Evolutionary conservation across 2,113 vertebrate species (phyloP).

Genomic region (Perca fluviatilis): DNA sequence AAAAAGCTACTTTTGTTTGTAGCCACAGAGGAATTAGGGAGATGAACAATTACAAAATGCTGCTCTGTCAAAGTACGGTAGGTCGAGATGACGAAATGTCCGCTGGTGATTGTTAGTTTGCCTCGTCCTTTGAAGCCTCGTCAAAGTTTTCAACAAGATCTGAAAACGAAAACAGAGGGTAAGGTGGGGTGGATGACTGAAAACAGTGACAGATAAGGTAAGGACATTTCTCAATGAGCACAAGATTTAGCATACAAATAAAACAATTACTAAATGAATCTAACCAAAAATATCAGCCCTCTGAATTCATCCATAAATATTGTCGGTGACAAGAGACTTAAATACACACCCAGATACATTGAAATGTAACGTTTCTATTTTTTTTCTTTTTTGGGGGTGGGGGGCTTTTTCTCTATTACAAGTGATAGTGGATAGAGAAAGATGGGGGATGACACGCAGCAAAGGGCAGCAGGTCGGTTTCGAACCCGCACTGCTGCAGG

Average conservation of each 20-base stretch:
- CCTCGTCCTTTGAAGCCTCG: conserved; percentile 97
- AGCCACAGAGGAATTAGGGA: conserved; percentile 29
- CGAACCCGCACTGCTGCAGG: too few relatives aligned
- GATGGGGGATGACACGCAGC: too few relatives aligned
- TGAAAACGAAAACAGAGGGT: conserved; percentile 43
- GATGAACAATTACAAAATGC: conserved; percentile 35
- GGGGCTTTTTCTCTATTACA: too few relatives aligned
- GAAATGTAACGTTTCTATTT: background rate
- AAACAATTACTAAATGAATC: background rate
- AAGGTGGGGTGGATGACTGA: background rate
- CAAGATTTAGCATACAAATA: background rate
- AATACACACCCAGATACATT: background rate
- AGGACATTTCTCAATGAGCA: background rate
- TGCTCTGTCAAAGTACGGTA: conserved; percentile 6
- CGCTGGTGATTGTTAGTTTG: conserved; percentile 82
- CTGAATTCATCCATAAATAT: background rate
- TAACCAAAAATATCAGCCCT: background rate
- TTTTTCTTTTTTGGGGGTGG: too few relatives aligned
- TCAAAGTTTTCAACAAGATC: conserved; percentile 99
- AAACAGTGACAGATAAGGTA: background rate
- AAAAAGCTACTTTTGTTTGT: conserved; percentile 32
- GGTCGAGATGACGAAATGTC: conserved; percentile 16
- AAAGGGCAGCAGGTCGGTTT: too few relatives aligned
- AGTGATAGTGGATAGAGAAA: too few relatives aligned
- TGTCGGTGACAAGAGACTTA: background rate